Evolutionary conservation across 2,113 vertebrate genomes (phyloP).

Genomic region (Calypte anna): DNA sequence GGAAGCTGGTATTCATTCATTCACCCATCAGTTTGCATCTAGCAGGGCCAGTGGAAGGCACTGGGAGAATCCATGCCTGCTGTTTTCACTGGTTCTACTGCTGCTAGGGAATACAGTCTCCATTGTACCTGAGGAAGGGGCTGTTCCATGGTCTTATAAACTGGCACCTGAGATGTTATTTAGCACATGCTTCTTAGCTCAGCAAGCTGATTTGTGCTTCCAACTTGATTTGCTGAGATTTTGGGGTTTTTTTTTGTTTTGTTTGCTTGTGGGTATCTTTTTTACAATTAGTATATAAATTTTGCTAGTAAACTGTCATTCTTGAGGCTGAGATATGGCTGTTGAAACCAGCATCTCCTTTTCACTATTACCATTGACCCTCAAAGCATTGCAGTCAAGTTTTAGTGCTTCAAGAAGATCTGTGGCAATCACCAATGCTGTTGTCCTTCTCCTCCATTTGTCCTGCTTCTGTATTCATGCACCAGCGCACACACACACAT

Average conservation of each 20-base stretch:
- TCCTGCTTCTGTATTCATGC: neutral
- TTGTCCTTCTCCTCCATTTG: neutral
- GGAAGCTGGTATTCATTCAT: neutral
- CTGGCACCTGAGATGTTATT: neutral
- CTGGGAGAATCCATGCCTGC: neutral
- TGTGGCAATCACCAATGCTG: neutral
- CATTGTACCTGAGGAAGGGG: neutral
- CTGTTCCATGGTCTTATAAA: neutral
- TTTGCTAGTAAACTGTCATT: neutral
- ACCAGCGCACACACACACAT: rapidly evolving
- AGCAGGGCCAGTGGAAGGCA: neutral
- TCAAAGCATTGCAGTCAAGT: neutral
- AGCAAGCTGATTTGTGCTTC: neutral
- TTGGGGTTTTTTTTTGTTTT: neutral
- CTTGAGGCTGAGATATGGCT: rapidly evolving
- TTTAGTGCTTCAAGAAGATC: neutral
- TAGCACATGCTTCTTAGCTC: neutral
- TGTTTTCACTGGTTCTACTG: neutral
- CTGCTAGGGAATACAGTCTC: neutral
- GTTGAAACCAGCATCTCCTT: neutral
- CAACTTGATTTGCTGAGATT: neutral
- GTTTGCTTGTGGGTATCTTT: neutral
- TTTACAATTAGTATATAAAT: neutral
- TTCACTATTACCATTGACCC: neutral
- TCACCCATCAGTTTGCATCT: neutral